Evolutionary conservation across 2,888 invertebrate genomes (phyloP), one percentile per base, ranked within the genome.

Genomic region (Acleris laterana): DNA sequence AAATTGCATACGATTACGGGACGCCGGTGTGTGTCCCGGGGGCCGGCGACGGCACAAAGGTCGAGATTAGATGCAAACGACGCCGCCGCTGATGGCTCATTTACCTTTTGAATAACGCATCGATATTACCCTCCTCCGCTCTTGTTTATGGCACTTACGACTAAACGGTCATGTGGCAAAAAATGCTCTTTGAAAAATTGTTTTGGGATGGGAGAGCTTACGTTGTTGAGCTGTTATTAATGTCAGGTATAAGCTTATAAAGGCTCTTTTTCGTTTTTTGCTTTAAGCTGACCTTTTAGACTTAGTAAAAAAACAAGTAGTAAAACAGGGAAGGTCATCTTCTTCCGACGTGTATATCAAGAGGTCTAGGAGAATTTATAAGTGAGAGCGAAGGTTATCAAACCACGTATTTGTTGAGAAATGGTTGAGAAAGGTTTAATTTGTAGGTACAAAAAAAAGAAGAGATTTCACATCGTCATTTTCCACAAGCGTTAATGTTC

Each of bases 61-160:
- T 77, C 79, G 75, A 87, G 88, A 90, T 90, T 89, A 92, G 87
- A 91, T 90, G 90, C 89, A 91, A 91, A 92, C 84, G 90, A 89
- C 82, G 84, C 83, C 80, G 74, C 75, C 79, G 80, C 82, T 87
- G 90, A 90, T 91, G 88, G 89, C 89, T 90, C 89, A 89, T 90
- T 91, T 91, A 83, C 85, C 85, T 88, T 82, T 83, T 87, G 89
- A 89, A 88, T 89, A 89, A 89, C 85, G 81, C 85, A 88, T 88
- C 83, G 81, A 85, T 86, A 84, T 86, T 82, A 62, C 61, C 81
- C 79, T 78, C 71, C 69, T 65, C 71, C 76, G 71, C 72, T 76
- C 72, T 77, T 70, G 62, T 70, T 69, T 69, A 68, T 62, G 61
- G 63, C 63, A 58, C 62, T 69, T 55, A 63, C 63, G 50, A 25